phyloP scores from a whole-genome alignment of 2,113 vertebrate genomes.

The Grammomys dolichurus region DNA sequence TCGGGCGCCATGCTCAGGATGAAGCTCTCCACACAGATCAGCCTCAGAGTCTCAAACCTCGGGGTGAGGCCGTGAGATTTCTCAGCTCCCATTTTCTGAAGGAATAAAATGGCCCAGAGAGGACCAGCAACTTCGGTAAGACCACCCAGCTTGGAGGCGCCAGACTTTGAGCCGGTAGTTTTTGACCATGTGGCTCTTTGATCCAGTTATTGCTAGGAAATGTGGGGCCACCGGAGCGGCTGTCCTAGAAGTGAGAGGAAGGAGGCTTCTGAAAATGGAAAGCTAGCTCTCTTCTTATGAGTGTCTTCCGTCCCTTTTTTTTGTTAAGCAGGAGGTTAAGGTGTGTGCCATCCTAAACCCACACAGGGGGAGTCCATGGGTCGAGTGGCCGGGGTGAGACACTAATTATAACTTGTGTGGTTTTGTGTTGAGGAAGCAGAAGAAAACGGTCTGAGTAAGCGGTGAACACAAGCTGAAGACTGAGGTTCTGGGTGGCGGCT shows the following conservation, averaged over 20 bases:
- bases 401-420: slow-evolving; percentile 17
- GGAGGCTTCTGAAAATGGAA: too few relatives aligned
- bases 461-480: neutral
- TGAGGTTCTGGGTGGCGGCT: neutral
- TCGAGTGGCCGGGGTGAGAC: neutral
- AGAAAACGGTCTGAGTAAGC: neutral
- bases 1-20: neutral
- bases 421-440: slow-evolving; percentile 3
- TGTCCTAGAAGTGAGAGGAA: neutral
- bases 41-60: neutral
- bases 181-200: neutral
- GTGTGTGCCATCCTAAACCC: neutral
- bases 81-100: neutral
- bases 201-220: neutral
- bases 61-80: too few relatives aligned
- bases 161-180: neutral
- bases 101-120: neutral
- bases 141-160: neutral
- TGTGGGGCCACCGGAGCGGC: neutral
- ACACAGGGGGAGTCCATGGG: neutral
- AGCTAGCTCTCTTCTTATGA: neutral
- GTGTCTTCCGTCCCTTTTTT: too few relatives aligned
- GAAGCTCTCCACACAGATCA: neutral
- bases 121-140: neutral
- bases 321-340: neutral